Base-by-base conservation (phyloP, 92 coral and sea anemone species). In the Desmophyllum pertusum region DNA sequence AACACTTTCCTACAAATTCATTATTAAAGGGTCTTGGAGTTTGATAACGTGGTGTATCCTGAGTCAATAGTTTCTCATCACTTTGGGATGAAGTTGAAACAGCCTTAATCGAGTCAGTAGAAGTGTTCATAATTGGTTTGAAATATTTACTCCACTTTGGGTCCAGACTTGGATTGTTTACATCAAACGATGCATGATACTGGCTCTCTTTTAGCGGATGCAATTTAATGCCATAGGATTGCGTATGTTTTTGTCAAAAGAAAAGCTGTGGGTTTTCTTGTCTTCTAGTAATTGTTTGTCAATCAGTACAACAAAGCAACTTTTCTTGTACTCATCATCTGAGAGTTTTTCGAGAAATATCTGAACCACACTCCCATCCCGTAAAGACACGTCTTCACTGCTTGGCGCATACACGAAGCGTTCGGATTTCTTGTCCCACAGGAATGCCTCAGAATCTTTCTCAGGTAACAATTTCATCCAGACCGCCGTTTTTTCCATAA, bases 181-280 rank as follows among this genome's bases (percentile, higher is more conserved):
- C 41, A 45, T 79, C 75, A 79, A 79, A 79, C 5, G 84, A 31
- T 1, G 75, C 84, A 46, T 79, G 84, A 48, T 79, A 79, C n/a
- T 45, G 31, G 48, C 83, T 46, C 3, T 79, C 81, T 35, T 52
- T 41, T 3, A 0, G n/a, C n/a, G n/a, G 45, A 31, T 45, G 33
- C 36, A 77, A 3, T 61, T 59, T 77, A 1, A 79, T 7, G 39
- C 0, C 37, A 18, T 40, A 79, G 2, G 6, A 45, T 18, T 3
- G 7, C 45, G 18, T 66, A 19, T 10, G 0, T 23, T 65, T 48
- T 3, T 79, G 74, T 79, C 75, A 1, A 45, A 33, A 50, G 29
- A 42, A 79, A 79, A 66, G 11, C 11, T 64, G 65, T 46, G 46
- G 4, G 65, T 23, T 33, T n/a, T 42, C 5, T 15, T 30, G 7